phyloP scores from a whole-genome alignment of 92 coral and sea anemone species.

The Ricordea florida region DNA sequence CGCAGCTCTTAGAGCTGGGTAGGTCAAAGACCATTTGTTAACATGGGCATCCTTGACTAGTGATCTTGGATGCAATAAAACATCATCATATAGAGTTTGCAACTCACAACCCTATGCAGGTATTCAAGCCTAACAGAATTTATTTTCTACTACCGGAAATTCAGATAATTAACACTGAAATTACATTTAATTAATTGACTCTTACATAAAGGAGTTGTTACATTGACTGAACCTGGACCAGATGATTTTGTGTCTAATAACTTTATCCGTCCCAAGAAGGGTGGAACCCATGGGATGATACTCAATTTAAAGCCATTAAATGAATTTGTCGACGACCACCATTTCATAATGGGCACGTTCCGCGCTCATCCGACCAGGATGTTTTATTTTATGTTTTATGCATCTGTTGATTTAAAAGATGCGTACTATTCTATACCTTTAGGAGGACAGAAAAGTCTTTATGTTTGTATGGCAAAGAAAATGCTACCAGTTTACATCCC shows the following conservation, averaged over 20 bases:
- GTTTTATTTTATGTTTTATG: too few relatives aligned
- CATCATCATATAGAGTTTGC: constrained; percentile 40
- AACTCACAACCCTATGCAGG: background rate
- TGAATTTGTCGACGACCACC: constrained; percentile 13
- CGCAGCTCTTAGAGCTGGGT: constrained; percentile 5
- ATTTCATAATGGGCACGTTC: constrained; percentile 40
- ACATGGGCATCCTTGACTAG: constrained; percentile 6
- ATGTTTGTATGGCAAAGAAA: constrained; percentile 42
- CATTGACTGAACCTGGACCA: background rate
- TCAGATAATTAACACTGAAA: constrained; percentile 2
- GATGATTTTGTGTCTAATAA: constrained; percentile 27
- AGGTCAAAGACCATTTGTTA: background rate
- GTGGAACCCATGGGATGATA: constrained; percentile 45
- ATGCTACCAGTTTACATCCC: constrained; percentile 18
- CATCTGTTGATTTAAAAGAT: too few relatives aligned
- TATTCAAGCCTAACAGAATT: background rate
- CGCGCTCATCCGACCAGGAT: too few relatives aligned
- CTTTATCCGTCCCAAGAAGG: constrained; percentile 40
- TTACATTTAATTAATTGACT: constrained; percentile 20
- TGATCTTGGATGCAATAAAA: constrained; percentile 15
- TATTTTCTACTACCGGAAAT: background rate
- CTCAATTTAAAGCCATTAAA: constrained; percentile 37
- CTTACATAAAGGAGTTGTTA: constrained; percentile 12
- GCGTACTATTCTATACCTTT: constrained; percentile 40
- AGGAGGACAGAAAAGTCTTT: constrained; percentile 15